These are phyloP conservation scores for Podarcis siculus DNA, from an alignment of 2,797 vertebrate genomes.

Conservation along the genomic window DNA sequence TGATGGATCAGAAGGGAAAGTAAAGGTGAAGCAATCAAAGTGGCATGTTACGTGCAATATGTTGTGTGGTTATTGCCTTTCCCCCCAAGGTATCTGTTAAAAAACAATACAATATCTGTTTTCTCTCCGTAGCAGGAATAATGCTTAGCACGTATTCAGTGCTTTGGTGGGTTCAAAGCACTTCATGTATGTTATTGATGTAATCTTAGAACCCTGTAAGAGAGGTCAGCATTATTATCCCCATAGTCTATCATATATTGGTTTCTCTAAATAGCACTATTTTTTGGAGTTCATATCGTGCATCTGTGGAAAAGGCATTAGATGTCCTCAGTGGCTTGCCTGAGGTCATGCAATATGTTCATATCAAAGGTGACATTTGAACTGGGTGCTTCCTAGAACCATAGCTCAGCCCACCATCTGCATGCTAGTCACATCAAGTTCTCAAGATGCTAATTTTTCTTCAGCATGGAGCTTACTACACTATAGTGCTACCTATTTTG, in stretches of 20 bases:
- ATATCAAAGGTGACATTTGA: neutral
- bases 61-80: neutral
- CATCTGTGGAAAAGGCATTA: neutral
- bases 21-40: conserved; percentile 14
- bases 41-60: conserved; percentile 4
- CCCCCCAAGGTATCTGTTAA: neutral
- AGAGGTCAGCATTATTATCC: neutral
- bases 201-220: neutral
- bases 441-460: neutral
- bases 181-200: neutral
- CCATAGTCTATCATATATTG: neutral
- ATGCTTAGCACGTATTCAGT: neutral
- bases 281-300: neutral
- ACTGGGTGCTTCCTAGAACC: neutral
- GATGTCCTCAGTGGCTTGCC: neutral
- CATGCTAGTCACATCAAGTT: too few relatives aligned
- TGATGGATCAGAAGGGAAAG: conserved; percentile 15
- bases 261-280: neutral
- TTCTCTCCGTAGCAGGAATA: neutral
- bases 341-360: neutral
- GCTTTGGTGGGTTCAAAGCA: neutral
- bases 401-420: neutral
- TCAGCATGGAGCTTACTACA: neutral
- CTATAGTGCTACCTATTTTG: neutral
- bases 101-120: neutral